Base-by-base conservation (phyloP, 2,888 invertebrate genomes). In the Cybosia mesomella region DNA sequence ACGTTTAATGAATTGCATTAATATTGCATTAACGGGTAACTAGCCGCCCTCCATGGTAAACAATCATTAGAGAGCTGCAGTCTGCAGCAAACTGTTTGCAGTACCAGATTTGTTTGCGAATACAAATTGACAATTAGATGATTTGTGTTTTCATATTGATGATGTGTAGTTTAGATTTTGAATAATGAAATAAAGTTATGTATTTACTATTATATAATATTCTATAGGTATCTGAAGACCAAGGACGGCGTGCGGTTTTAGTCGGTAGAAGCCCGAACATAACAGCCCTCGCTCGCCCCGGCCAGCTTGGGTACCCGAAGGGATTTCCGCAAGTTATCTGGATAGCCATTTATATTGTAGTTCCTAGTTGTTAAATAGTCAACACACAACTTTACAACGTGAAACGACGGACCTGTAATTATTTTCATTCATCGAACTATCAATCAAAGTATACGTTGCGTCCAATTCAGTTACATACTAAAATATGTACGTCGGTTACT, bases 1-100 rank as follows among this genome's bases (percentile, higher is more conserved):
- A 90, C 87, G 93, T 91, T 92, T 95, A 95, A 95, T 95, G 95
- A 95, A 95, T 94, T 95, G 94, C 94, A 95, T 95, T 95, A 95
- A 95, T 95, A 95, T 95, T 95, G 91, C 91, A 95, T 95, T 95
- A 95, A 88, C 88, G 89, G 87, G 91, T 91, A 91, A 92, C 92
- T 92, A 91, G 91, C 91, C 87, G 81, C 87, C 89, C 91, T 86
- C 91, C 81, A 85, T 82, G 75, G 92, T 90, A 93, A 94, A 95
- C 94, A 95, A 92, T 94, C 93, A 94, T 95, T 95, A 94, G 90
- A 85, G 83, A 85, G 76, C 67, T 73, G 81, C 81, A 77, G 81
- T 77, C 74, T 79, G 82, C 78, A 83, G 86, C 84, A 82, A 83
- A 84, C 83, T 92, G 91, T 94, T 93, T 93, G 90, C 89, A 66